Conservation (phyloP, 2,113 vertebrate genomes). For the Alectura lathami region DNA sequence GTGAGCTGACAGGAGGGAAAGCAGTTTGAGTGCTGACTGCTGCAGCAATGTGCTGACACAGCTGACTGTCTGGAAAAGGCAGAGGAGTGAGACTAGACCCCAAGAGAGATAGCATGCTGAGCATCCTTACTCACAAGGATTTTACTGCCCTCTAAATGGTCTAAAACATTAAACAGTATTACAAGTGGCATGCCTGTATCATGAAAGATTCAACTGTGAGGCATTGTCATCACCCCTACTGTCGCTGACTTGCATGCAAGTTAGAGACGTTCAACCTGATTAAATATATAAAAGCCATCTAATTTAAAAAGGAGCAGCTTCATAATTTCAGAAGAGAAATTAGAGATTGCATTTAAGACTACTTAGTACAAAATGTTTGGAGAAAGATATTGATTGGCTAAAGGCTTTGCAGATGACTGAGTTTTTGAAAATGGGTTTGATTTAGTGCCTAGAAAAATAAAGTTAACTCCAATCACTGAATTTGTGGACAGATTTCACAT, state of each 20-base stretch:
- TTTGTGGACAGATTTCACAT: background rate
- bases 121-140: background rate
- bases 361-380: background rate
- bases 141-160: background rate
- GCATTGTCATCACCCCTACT: background rate
- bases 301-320: background rate
- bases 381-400: background rate
- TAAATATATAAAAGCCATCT: background rate
- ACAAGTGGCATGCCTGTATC: background rate
- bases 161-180: background rate
- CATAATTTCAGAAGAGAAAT: background rate
- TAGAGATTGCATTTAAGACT: background rate
- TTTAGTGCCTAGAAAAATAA: background rate
- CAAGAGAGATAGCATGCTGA: background rate
- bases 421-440: background rate
- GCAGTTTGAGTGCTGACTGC: background rate
- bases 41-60: background rate
- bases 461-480: background rate
- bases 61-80: background rate
- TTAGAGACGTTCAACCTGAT: background rate
- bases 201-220: background rate
- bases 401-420: background rate
- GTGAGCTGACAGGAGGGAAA: rapidly evolving
- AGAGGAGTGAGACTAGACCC: background rate
- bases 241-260: background rate